Base-by-base conservation (phyloP, 2,888 invertebrate genomes). In the Cabera pusaria region DNA sequence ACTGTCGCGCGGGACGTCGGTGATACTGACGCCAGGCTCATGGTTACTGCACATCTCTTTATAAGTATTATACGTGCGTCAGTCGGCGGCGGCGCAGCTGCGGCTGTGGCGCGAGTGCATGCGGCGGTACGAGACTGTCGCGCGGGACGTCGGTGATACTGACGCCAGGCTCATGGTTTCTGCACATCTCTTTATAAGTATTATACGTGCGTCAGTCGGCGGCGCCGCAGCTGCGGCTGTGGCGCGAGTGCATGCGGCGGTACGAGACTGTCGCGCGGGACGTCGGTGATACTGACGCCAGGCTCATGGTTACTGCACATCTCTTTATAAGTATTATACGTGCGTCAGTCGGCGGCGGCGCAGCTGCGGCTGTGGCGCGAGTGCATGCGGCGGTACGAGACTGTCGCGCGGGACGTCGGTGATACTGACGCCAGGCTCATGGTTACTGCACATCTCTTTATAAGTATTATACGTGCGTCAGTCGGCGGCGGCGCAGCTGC, bases 1-100 rank as follows among this genome's bases (percentile, higher is more conserved):
- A 87, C 86, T 0, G 87, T 88, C 1, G 87, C 87, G 1, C 57
- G 86, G 0, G 87, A 88, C 49, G 87, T 87, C n/a, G 87, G 87
- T 2, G 87, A 88, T 46, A 87, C 87, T 0, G 87, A 88, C 35
- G 86, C 87, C 0, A 66, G 87, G 40, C 83, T 88, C 5, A 88
- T 85, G 87, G 86, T 84, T 44, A 29, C 14, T 14, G 14, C 14
- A n/a, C n/a, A n/a, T n/a, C n/a, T n/a, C n/a, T n/a, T n/a, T n/a
- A n/a, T n/a, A n/a, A n/a, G n/a, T n/a, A n/a, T n/a, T n/a, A n/a
- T n/a, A 60, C 16, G 77, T 74, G 26, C 74, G 73, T 1, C 84
- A 85, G 22, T 80, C 81, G 0, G 87, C 86, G 3, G 81, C 81
- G 1, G 82, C 82, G 1, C 87, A 88, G 51, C 60, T 88, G 9